Base-by-base conservation (phyloP, 2,113 vertebrate species). In the Nematolebias whitei region DNA sequence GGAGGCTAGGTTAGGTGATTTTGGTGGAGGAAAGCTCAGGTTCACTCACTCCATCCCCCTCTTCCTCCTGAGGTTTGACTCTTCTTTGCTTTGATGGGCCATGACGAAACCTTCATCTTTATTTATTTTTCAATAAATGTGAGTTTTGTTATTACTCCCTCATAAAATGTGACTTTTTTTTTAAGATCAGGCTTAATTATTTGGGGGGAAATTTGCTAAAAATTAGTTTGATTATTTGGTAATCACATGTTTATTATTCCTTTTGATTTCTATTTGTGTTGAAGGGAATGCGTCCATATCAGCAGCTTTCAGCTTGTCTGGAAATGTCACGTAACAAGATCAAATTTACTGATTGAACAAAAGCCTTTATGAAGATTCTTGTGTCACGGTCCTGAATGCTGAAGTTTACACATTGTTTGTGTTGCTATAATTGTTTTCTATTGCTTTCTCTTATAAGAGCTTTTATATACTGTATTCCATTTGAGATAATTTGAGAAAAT, bases 1-100 rank as follows among this genome's bases (percentile, higher is more conserved):
- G 39, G 49, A 75, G 48, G 59, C 63, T 71, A 62, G 32, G 45
- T 14, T 76, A 68, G 60, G 39, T 76, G 55, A 76, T 67, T 74
- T 57, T 73, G 9, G 44, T 71, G 66, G 64, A 74, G n/a, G 54
- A n/a, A n/a, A n/a, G 40, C 69, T 60, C 20, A 40, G 35, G 29
- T 44, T 5, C 14, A 55, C 23, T 61, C 39, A n/a, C 62, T 5
- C 23, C 1, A 39, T 41, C 55, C 29, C 40, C 70, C 47, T 15
- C 56, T 10, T 62, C 29, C 50, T 65, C 38, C 24, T 59, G 39
- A 66, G 68, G 53, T 50, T 71, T 40, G 49, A 68, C 59, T 68
- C 6, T 23, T 43, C 23, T 47, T 50, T 68, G 12, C 59, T 20
- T 52, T 65, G 35, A 54, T 35, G 18, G 51, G 22, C 48, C 15